Evolutionary conservation across 2,797 vertebrate species (phyloP), one percentile per base, ranked within the genome.

Genomic region (Karalla daura): DNA sequence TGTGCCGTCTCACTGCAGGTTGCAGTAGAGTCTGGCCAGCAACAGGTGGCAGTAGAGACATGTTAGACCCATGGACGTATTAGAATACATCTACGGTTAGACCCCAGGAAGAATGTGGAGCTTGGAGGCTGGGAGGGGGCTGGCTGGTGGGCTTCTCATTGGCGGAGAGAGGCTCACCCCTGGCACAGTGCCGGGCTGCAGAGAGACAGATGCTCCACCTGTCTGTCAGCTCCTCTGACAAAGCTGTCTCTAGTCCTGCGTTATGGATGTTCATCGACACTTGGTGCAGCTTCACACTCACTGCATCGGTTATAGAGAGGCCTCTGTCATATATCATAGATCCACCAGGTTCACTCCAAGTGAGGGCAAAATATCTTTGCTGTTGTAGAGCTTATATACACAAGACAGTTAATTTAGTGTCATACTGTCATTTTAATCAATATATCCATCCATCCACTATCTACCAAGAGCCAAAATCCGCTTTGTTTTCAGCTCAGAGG

Each of bases 31-130:
- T 2, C 2, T 4, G 15, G 1, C 12, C 2, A 30, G 35, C 61
- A 55, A 25, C 62, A 53, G 73, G 69, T 55, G 80, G 72, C 76
- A 79, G 76, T 51, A 30, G 21, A 64, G 55, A 63, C 35, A 32
- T 41, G 55, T 44, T 15, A 7, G 20, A 43, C 6, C 21, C 18
- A 15, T 6, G 5, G 36, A 18, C 56, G 25, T 28, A 35, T 20
- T 61, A 14, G n/a, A n/a, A n/a, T n/a, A n/a, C n/a, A n/a, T n/a
- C n/a, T n/a, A n/a, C n/a, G n/a, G n/a, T n/a, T n/a, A n/a, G n/a
- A n/a, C n/a, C n/a, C 3, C n/a, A 14, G 1, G 13, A 47, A 32
- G 23, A 45, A 21, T 11, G 37, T 21, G 13, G 32, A 33, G 10
- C 27, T 35, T 37, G n/a, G n/a, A n/a, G n/a, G n/a, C n/a, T n/a